Evolutionary conservation across 1,140 invertebrate species (phyloP), one percentile per base, ranked within the genome.

Genomic region (Popillia japonica): DNA sequence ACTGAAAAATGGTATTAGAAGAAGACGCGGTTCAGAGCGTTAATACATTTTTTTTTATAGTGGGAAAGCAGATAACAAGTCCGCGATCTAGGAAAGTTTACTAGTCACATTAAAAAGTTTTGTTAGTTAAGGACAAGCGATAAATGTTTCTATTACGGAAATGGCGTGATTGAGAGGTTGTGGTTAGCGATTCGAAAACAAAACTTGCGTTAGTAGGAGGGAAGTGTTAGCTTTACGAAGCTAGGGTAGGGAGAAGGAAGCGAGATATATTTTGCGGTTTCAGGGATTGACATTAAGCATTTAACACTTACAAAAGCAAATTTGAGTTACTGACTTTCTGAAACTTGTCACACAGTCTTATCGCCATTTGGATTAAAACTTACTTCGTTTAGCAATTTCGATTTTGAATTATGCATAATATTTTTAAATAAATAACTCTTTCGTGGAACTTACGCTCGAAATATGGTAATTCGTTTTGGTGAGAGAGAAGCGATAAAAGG

Each of bases 301-400:
- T 68, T 68, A 68, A 34, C 22, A 68, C 27, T 68, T 68, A 27
- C 61, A 68, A 14, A 68, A 68, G 61, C 61, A 20, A 68, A 6
- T 68, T 68, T 34, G 23, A 68, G 27, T 68, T 68, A 22, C 22
- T 22, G 61, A 68, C 17, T 68, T 68, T 68, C 61, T 10, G 23
- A 68, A 68, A 68, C 61, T 34, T 61, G 59, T 44, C 14, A 34
- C 7, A n/a, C 61, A 10, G 7, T 27, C 4, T 34, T 34, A 34
- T 34, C 27, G 4, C 27, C 27, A 1, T 34, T 34, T 34, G 4
- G 7, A 11, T 68, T 34, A 11, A 34, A 22, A 68, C 22, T 68
- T 68, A 8, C 14, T 22, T 68, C 11, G 61, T 68, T 68, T 8
- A 6, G 22, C 3, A 23, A 7, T 68, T 34, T 61, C 11, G 8